Base-by-base conservation (phyloP, 2,888 invertebrate genomes). In the Torymus tubicola region DNA sequence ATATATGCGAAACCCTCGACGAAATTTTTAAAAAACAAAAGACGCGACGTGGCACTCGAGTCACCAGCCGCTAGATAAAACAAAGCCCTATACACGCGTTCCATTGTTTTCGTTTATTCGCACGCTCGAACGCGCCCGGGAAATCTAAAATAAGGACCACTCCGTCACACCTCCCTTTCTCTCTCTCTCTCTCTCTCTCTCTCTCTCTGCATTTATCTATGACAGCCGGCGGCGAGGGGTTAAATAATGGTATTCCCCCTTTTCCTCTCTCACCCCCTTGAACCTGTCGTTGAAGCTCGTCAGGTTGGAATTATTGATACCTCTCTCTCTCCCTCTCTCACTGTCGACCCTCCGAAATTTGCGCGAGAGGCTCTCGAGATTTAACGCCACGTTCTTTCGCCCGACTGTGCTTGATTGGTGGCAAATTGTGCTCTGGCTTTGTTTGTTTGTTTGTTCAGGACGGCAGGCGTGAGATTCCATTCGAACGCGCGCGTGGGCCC, bases 381-480 rank as follows among this genome's bases (percentile, higher is more conserved):
- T 75, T 60, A 75, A 55, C 52, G 57, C 12, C 1, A 12, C 16
- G 31, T 31, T 8, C 24, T 10, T 55, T 72, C 4, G 10, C 42
- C 1, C 52, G 31, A 21, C 58, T 13, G 11, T 42, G 61, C 69
- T 78, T 71, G 78, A 71, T 78, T 65, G 70, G 71, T 71, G 78
- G 78, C 61, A 78, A 78, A 78, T 67, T 67, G 65, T 67, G 50
- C 50, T 42, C 11, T 13, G 31, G 77, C 31, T 57, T 58, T 68
- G 76, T 70, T 76, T 69, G 69, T 76, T 74, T 65, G 42, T 73
- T 73, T 73, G 55, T 24, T 24, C 14, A n/a, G 57, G 12, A 24
- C 12, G 21, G 14, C 18, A 12, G 2, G 16, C 21, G 67, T 12
- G 12, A 58, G 52, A 75, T 69, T 76, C 60, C 53, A 69, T 76